Conservation (phyloP, 2,888 invertebrate species). For the Apamea anceps region DNA sequence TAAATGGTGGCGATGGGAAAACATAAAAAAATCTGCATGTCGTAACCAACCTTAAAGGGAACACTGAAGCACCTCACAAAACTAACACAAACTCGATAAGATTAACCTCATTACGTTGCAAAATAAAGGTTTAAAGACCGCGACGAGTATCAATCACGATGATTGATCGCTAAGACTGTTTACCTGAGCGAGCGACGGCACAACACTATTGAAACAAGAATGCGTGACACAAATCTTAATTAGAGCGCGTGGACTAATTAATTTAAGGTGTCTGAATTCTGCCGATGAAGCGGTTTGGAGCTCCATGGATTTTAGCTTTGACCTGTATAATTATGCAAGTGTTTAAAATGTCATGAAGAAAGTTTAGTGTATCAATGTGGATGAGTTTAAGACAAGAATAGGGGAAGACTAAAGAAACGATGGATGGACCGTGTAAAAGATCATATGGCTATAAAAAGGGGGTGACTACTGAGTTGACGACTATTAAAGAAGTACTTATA, state of each 20-base stretch:
- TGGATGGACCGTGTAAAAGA: background rate
- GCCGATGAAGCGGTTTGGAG: constrained; percentile 47
- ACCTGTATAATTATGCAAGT: constrained; percentile 39
- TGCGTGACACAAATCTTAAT: constrained; percentile 75
- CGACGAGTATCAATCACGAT: constrained; percentile 82
- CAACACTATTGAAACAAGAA: constrained; percentile 77
- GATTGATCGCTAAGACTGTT: constrained; percentile 77
- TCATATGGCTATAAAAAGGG: background rate
- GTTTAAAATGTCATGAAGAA: background rate
- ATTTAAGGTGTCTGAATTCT: constrained; percentile 69
- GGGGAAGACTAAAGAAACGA: background rate
- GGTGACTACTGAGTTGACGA: background rate
- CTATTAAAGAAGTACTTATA: background rate
- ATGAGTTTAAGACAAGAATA: too few relatives aligned
- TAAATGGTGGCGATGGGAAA: background rate
- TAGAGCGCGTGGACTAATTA: constrained; percentile 72
- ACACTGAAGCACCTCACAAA: constrained; percentile 61
- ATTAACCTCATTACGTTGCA: constrained; percentile 71
- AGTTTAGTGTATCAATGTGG: background rate
- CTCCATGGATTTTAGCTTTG: constrained; percentile 36
- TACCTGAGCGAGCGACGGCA: constrained; percentile 69
- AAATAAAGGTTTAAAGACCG: constrained; percentile 75
- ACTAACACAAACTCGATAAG: constrained; percentile 65
- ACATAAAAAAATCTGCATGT: constrained; percentile 4
- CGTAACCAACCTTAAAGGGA: constrained; percentile 43